Base-by-base conservation (phyloP, 2,888 invertebrate species). In the Acanthosepion pharaonis region DNA sequence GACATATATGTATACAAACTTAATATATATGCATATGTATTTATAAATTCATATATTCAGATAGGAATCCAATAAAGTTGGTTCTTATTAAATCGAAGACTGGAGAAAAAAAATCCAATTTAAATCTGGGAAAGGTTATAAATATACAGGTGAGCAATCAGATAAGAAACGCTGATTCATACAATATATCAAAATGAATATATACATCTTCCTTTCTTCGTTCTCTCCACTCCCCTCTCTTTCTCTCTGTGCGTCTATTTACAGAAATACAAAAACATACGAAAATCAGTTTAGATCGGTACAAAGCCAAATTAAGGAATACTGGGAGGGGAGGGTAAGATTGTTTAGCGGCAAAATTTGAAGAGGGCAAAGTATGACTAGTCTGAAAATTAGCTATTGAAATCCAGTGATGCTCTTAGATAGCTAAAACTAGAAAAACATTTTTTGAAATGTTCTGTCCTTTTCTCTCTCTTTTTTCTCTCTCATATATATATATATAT, bases 51-150 rank as follows among this genome's bases (percentile, higher is more conserved):
- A 28, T 23, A n/a, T 78, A n/a, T n/a, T 28, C 28, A 78, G 78
- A 78, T 28, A 28, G 78, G 78, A 78, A 78, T n/a, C 78, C 78
- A 78, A 78, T 78, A 78, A 78, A 78, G 78, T 78, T 78, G n/a
- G n/a, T n/a, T 78, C n/a, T 78, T 78, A 78, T 78, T 78, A 78
- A 78, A 78, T 78, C 33, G 78, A 78, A n/a, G 78, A 78, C 78
- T 78, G 78, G 78, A 78, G 78, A 78, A n/a, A 78, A 78, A 78
- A 78, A 78, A 78, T 78, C 78, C 78, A 78, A 78, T 78, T 78
- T 78, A 78, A 78, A 78, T 78, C 78, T 78, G n/a, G 15, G 78
- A 78, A 78, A 78, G 78, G 78, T 78, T 78, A 78, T 78, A 15
- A 78, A 78, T 78, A 78, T 33, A 78, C 78, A 78, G 33, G n/a